Percentiles rank a stretch among this genome's conserved stretches.
These are phyloP conservation scores for Antechinus stuartii DNA, from an alignment of 2,113 vertebrate species.

Conservation along the genomic window DNA sequence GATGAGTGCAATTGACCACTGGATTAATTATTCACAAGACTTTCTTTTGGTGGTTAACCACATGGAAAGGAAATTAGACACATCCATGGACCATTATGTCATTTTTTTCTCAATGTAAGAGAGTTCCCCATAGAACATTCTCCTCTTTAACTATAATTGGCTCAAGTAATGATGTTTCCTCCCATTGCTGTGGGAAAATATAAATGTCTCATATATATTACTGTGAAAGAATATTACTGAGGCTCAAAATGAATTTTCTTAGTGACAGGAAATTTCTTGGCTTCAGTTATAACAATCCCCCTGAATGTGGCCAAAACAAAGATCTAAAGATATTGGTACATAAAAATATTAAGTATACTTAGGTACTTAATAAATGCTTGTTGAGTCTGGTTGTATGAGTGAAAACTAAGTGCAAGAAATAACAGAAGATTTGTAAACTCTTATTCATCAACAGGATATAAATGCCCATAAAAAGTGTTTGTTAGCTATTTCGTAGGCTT, in stretches of 20 bases:
- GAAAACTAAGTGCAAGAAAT: constrained; percentile 34
- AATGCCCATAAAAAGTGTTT: not conserved
- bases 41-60: constrained; percentile 50
- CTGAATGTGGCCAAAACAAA: not conserved
- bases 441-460: not conserved
- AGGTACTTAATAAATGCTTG: not conserved
- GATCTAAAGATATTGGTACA: constrained; percentile 2
- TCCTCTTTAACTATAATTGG: not conserved
- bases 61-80: constrained; percentile 62
- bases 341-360: not conserved
- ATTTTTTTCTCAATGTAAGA: constrained; percentile 46
- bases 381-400: not conserved
- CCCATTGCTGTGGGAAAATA: constrained; percentile 11
- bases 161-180: constrained; percentile 32
- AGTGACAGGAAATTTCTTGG: constrained; percentile 31
- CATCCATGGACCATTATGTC: constrained; percentile 44
- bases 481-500: not conserved
- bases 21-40: constrained; percentile 38
- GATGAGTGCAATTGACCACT: constrained; percentile 41
- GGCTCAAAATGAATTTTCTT: constrained; percentile 32
- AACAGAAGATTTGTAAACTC: constrained; percentile 7
- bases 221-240: constrained; percentile 29
- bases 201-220: constrained; percentile 20
- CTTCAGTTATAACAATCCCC: constrained; percentile 20
- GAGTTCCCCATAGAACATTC: constrained; percentile 39